Evolutionary conservation across 1,140 invertebrate species (phyloP).

Genomic region (Macrosteles quadrilineatus): DNA sequence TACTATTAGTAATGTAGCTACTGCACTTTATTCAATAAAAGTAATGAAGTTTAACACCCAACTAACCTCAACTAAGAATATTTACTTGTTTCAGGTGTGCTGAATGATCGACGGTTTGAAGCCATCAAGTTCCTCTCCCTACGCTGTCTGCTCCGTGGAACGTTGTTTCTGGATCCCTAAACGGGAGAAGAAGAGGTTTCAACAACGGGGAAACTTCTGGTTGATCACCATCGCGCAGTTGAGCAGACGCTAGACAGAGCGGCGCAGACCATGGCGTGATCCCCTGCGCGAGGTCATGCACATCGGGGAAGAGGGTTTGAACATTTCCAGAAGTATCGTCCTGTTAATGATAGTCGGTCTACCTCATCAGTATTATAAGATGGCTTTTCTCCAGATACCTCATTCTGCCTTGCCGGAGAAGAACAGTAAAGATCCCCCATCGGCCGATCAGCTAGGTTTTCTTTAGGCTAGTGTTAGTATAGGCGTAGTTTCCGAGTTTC

Average conservation of each 20-base stretch:
- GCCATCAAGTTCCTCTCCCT: constrained; percentile 17
- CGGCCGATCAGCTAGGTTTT: neutral
- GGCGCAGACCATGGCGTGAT: neutral
- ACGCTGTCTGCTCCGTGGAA: constrained; percentile 23
- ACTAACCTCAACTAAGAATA: too few relatives aligned
- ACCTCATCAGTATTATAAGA: constrained; percentile 31
- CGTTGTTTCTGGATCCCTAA: constrained; percentile 35
- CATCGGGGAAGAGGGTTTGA: neutral
- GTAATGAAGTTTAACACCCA: too few relatives aligned
- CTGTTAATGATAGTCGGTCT: constrained; percentile 2
- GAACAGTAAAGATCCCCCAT: constrained; percentile 43
- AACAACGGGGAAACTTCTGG: neutral
- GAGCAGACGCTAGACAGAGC: neutral
- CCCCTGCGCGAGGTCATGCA: neutral
- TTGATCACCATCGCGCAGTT: constrained; percentile 16
- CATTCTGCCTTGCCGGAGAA: constrained; percentile 44
- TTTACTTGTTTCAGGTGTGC: constrained; percentile 33
- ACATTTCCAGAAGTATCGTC: neutral
- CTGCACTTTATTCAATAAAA: too few relatives aligned
- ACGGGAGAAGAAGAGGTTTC: constrained; percentile 34
- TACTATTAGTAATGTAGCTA: too few relatives aligned
- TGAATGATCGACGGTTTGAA: constrained; percentile 33
- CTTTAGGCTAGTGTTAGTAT: constrained; percentile 16
- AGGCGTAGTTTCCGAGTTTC: constrained; percentile 13
- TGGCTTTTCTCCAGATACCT: constrained; percentile 42